These are phyloP conservation scores for Hemistola chrysoprasaria DNA, from an alignment of 2,888 invertebrate species.

Conservation along the genomic window DNA sequence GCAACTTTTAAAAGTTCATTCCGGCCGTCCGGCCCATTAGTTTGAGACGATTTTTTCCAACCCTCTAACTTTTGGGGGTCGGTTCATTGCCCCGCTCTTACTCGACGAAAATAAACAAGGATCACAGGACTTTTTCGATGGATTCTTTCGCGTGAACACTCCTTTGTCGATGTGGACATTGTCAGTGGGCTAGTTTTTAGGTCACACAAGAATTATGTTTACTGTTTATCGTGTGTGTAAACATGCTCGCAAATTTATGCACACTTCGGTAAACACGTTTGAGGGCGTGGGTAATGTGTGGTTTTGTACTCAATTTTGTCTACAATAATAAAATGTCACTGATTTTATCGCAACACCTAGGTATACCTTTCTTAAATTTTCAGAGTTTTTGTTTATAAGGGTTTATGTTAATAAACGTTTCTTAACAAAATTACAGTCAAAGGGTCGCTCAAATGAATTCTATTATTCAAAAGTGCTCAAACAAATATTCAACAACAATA, in stretches of 20 bases:
- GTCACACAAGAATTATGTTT: conserved; percentile 13
- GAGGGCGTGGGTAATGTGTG: conserved; percentile 3
- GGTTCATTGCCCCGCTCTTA: conserved; percentile 38
- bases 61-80: conserved; percentile 51
- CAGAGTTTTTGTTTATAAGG: background rate
- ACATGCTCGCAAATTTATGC: conserved; percentile 9
- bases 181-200: conserved; percentile 11
- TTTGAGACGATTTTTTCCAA: conserved; percentile 60
- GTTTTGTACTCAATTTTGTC: conserved; percentile 3
- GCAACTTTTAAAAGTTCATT: conserved; percentile 66
- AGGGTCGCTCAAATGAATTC: too few relatives aligned
- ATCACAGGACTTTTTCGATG: conserved; percentile 47
- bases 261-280: conserved; percentile 5
- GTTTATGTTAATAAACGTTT: background rate
- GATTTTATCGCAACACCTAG: too few relatives aligned
- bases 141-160: conserved; percentile 50
- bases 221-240: conserved; percentile 13
- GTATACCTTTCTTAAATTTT: too few relatives aligned
- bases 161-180: conserved; percentile 23
- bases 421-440: background rate
- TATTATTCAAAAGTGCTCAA: background rate
- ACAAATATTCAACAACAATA: conserved; percentile 19
- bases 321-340: background rate
- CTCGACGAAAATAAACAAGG: conserved; percentile 58
- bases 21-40: conserved; percentile 66